These are phyloP conservation scores for Galeopsomyia nigrocyanea DNA, from an alignment of 2,888 invertebrate species.

Conservation along the genomic window DNA sequence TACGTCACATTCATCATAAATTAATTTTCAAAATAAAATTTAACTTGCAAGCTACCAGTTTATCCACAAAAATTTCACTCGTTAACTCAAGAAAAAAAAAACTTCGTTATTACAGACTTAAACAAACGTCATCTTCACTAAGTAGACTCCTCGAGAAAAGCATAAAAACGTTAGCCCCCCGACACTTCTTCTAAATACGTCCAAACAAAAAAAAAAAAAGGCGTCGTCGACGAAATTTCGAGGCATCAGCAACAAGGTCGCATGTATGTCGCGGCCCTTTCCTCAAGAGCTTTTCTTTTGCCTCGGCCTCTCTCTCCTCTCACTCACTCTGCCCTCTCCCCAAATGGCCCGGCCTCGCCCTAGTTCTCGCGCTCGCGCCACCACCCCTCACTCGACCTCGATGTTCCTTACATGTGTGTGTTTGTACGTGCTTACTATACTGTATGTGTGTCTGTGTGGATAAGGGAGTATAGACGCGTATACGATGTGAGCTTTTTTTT, in stretches of 20 bases:
- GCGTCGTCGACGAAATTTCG: not conserved
- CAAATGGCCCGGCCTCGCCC: constrained; percentile 50
- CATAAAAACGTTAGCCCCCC: no score
- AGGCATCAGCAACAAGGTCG: constrained; percentile 3
- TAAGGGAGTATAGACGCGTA: no score
- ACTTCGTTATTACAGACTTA: no score
- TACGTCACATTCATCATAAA: no score
- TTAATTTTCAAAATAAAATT: no score
- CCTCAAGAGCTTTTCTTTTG: not conserved
- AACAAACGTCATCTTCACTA: no score
- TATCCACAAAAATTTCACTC: no score
- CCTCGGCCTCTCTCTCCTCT: not conserved
- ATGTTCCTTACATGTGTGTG: not conserved
- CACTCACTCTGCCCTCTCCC: constrained; percentile 19
- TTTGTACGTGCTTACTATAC: not conserved
- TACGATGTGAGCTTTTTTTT: not conserved
- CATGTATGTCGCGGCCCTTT: constrained; percentile 32
- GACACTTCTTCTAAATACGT: no score
- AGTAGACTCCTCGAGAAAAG: no score
- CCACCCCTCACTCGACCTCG: constrained; percentile 25
- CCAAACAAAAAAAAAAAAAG: no score
- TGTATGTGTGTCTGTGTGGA: not conserved
- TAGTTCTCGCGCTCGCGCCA: constrained; percentile 37
- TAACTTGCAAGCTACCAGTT: no score
- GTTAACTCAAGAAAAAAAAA: no score